Evolutionary conservation across 1,140 invertebrate species (phyloP).

Genomic region (Cephus cinctus): DNA sequence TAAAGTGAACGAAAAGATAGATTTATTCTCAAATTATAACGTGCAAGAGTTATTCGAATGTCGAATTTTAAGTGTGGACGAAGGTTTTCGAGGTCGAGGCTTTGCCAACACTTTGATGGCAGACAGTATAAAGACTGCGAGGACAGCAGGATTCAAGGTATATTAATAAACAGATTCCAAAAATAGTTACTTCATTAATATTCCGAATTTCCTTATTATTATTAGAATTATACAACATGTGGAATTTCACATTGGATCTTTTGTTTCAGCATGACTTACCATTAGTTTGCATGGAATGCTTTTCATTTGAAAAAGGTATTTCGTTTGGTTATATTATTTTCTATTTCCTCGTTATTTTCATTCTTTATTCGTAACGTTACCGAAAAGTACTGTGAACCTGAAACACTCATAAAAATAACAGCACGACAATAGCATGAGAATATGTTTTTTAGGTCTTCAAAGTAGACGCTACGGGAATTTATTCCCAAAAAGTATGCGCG

Average conservation of each 20-base stretch:
- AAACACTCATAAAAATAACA: conserved; percentile 2
- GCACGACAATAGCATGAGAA: conserved; percentile 11
- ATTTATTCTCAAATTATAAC: conserved; percentile 64
- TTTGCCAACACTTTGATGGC: conserved; percentile 69
- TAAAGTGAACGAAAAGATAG: conserved; percentile 61
- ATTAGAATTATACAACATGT: no score
- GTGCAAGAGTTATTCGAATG: conserved; percentile 77
- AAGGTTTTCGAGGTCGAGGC: conserved; percentile 66
- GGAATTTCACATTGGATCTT: conserved; percentile 8
- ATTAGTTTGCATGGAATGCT: conserved; percentile 45
- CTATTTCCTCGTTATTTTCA: background rate
- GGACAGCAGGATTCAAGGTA: conserved; percentile 69
- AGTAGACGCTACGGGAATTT: conserved; percentile 75
- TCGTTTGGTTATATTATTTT: conserved; percentile 16
- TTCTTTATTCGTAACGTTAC: conserved; percentile 12
- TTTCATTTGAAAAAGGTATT: conserved; percentile 33
- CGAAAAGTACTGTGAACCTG: conserved; percentile 16
- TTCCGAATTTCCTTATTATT: no score
- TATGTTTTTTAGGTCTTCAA: conserved; percentile 64
- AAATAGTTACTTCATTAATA: no score
- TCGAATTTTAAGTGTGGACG: conserved; percentile 74
- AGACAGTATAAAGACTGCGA: conserved; percentile 65
- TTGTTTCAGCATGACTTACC: conserved; percentile 50
- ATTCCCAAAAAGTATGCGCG: conserved; percentile 71
- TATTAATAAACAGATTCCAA: background rate